Evolutionary conservation across 2,888 invertebrate genomes (phyloP).

Genomic region (Chesias legatella): DNA sequence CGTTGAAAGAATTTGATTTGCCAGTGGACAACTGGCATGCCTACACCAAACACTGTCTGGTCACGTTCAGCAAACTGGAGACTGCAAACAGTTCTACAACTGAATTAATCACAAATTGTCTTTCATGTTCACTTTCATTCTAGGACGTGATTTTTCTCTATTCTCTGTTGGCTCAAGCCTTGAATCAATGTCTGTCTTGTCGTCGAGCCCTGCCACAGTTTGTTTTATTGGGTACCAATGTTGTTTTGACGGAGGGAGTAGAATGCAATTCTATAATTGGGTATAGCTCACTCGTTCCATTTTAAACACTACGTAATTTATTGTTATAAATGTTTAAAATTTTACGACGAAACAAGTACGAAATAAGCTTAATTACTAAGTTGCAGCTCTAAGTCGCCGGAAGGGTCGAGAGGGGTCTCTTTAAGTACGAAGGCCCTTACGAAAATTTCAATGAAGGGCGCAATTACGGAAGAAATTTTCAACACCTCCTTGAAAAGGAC

Average conservation of each 20-base stretch:
- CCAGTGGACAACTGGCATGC: slow-evolving; percentile 51
- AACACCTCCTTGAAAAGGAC: slow-evolving; percentile 53
- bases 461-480: slow-evolving; percentile 67
- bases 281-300: slow-evolving; percentile 8
- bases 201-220: no score
- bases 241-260: slow-evolving; percentile 33
- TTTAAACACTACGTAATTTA: slow-evolving; percentile 1
- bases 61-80: slow-evolving; percentile 75
- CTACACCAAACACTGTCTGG: slow-evolving; percentile 62
- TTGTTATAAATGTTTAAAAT: slow-evolving; percentile 47
- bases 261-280: slow-evolving; percentile 24
- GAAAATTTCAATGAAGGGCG: slow-evolving; percentile 64
- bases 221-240: no score
- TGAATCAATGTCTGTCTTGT: slow-evolving; percentile 52
- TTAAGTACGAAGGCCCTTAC: slow-evolving; percentile 59
- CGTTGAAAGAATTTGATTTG: slow-evolving; percentile 44
- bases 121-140: slow-evolving; percentile 60
- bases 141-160: slow-evolving; percentile 55
- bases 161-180: slow-evolving; percentile 51
- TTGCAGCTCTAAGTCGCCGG: slow-evolving; percentile 61
- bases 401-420: slow-evolving; percentile 54
- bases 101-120: slow-evolving; percentile 57
- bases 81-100: slow-evolving; percentile 68
- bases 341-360: slow-evolving; percentile 59
- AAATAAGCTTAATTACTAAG: slow-evolving; percentile 77